phyloP scores from a whole-genome alignment of 2,113 vertebrate genomes.

The Neotragus moschatus region DNA sequence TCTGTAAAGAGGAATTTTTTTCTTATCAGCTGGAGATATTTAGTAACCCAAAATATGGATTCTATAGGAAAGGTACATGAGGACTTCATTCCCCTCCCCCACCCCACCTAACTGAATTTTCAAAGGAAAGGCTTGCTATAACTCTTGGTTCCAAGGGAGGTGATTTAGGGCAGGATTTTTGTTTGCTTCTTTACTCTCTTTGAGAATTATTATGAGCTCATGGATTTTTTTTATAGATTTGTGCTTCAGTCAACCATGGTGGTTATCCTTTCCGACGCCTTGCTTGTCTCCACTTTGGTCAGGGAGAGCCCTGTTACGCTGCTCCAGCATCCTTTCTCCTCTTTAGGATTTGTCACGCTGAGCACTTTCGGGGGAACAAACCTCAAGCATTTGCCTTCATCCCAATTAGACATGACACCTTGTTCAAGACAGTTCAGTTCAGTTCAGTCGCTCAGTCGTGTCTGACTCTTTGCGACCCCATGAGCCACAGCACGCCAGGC shows the following conservation, averaged over 20 bases:
- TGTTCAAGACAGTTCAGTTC: not conserved
- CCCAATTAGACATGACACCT: not conserved
- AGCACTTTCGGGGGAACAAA: not conserved
- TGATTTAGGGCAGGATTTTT: not conserved
- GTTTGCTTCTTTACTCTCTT: not conserved
- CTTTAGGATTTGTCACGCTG: not conserved
- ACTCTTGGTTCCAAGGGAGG: not conserved
- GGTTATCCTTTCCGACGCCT: not conserved
- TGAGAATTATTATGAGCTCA: not conserved
- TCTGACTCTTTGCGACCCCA: too few species aligned
- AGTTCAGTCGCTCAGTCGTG: too few species aligned
- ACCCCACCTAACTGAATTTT: accelerated
- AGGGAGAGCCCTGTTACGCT: not conserved
- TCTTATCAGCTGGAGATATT: not conserved
- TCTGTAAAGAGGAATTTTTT: not conserved
- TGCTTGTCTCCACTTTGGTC: not conserved
- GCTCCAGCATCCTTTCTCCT: not conserved
- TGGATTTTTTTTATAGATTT: not conserved
- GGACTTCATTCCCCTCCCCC: not conserved
- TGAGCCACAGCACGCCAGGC: too few species aligned
- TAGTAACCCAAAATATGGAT: not conserved
- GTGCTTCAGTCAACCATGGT: not conserved
- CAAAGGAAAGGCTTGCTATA: not conserved
- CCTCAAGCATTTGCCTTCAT: not conserved
- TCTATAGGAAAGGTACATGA: not conserved